Evolutionary conservation across 2,797 vertebrate genomes (phyloP), one percentile per base, ranked within the genome.

Genomic region (Acipenser oxyrinchus): DNA sequence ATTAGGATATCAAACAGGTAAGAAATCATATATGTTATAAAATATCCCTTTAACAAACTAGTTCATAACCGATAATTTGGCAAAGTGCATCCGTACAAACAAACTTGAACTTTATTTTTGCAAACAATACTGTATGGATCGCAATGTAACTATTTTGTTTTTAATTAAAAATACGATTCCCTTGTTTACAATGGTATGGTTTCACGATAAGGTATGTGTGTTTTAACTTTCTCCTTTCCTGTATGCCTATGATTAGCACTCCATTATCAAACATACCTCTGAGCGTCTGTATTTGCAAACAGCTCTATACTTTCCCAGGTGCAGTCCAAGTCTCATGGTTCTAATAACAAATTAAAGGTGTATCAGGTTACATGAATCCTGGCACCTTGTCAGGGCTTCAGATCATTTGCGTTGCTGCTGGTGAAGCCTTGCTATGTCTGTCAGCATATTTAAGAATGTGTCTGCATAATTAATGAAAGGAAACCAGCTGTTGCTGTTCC

Each of bases 401-500:
- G 60, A 62, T 62, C 18, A 55, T n/a, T 55, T 55, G 10, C 10
- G 15, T 10, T 62, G 7, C 60, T 62, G 60, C 18, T 62, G 18
- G 60, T 62, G 60, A 62, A 18, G 63, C 48, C 63, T 52, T 7
- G 51, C 51, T 48, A 64, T 64, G 63, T 64, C 63, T 64, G 49
- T 64, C 63, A 64, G 63, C 63, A 64, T 64, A 51, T 64, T 64
- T 52, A 7, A 64, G 51, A 64, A 51, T 13, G 3, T n/a, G 15
- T 51, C n/a, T 64, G 63, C 63, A 64, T 52, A 64, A 64, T 64
- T 51, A 64, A 52, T 13, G 63, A 12, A 64, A 64, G 51, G 49
- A 64, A 64, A 64, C 63, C 63, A 64, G 49, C 63, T 64, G 49
- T 52, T 64, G 63, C 63, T 64, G 49, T 52, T 64, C 13, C 12